phyloP scores from a whole-genome alignment of 2,888 invertebrate species.

The Drosophila nigritarsus region DNA sequence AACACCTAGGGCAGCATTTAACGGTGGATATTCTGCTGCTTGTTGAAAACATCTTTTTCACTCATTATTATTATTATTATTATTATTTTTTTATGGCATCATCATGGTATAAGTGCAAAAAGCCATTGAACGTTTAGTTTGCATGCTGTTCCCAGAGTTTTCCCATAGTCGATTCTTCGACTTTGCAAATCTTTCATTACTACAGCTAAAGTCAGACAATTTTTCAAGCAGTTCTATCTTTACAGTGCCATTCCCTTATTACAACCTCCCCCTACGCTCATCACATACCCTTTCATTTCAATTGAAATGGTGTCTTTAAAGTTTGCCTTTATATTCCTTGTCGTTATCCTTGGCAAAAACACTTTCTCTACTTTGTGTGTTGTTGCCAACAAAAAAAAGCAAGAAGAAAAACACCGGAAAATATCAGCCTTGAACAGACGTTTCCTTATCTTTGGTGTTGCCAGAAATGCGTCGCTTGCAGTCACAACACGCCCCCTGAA shows the following conservation, averaged over 20 bases:
- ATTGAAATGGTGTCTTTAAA: conserved; percentile 23
- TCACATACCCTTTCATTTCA: conserved; percentile 4
- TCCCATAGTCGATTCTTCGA: not conserved
- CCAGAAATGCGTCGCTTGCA: conserved; percentile 35
- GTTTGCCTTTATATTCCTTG: conserved; percentile 15
- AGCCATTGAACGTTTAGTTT: conserved; percentile 60
- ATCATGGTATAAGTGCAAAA: conserved; percentile 62
- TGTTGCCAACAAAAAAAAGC: not conserved
- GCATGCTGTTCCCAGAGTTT: not conserved
- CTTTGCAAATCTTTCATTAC: conserved; percentile 12
- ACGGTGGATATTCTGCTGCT: conserved; percentile 44
- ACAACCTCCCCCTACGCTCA: not conserved
- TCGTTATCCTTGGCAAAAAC: conserved; percentile 46
- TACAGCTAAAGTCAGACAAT: not conserved
- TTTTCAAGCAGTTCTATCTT: conserved; percentile 8
- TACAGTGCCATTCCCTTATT: conserved; percentile 2
- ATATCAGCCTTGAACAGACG: conserved; percentile 29
- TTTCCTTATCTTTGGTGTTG: conserved; percentile 38
- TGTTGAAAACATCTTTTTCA: conserved; percentile 46
- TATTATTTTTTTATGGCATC: conserved; percentile 17
- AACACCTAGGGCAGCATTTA: conserved; percentile 34
- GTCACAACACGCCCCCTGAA: not conserved
- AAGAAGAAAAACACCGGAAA: conserved; percentile 7
- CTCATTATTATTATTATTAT: conserved; percentile 51
- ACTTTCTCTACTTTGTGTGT: conserved; percentile 46